phyloP scores from a whole-genome alignment of 1,140 invertebrate genomes.

The Scaptomyza pallida region DNA sequence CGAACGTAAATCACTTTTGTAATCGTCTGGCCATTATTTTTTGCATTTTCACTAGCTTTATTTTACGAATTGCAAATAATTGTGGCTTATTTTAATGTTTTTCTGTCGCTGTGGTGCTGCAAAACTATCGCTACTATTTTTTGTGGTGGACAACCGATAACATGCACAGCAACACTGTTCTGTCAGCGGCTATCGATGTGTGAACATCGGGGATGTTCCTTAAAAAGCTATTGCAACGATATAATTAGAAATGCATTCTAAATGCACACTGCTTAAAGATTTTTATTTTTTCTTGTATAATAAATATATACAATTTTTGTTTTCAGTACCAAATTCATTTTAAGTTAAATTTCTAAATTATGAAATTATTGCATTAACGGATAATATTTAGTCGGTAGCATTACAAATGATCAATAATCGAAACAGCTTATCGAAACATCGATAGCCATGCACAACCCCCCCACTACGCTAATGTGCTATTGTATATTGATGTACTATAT shows the following conservation, averaged over 20 bases:
- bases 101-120: constrained; percentile 35
- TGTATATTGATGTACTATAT: constrained; percentile 41
- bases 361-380: no score
- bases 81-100: constrained; percentile 44
- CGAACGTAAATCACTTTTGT: neutral
- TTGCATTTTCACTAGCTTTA: constrained; percentile 19
- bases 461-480: constrained; percentile 24
- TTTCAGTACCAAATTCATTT: no score
- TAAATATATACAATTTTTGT: no score
- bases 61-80: constrained; percentile 34
- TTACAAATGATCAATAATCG: neutral
- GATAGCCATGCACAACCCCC: constrained; percentile 3
- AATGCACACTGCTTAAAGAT: no score
- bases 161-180: neutral
- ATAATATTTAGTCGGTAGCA: neutral
- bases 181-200: neutral
- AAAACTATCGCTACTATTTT: constrained; percentile 41
- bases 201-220: neutral
- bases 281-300: no score
- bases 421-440: constrained; percentile 14
- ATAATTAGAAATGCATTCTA: neutral
- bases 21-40: neutral
- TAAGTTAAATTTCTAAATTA: no score
- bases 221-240: neutral
- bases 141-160: constrained; percentile 37